Conservation (phyloP, 2,888 invertebrate species). For the Aphidoletes aphidimyza region DNA sequence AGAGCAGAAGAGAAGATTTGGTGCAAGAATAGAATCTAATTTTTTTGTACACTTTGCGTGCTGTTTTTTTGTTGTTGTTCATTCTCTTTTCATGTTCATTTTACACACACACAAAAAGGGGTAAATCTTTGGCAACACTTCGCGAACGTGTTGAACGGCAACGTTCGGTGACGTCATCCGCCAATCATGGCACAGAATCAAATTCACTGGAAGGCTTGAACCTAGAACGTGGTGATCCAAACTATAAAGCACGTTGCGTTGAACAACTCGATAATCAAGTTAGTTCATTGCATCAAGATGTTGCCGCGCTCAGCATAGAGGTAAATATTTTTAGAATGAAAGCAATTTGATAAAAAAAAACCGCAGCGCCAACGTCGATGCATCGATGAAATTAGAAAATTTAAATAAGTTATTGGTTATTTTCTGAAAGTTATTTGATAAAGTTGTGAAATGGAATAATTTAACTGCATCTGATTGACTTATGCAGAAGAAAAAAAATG, state of each 20-base stretch:
- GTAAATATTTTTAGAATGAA: too few relatives aligned
- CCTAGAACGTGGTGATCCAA: conserved; percentile 66
- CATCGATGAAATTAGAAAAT: too few relatives aligned
- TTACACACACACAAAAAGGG: conserved; percentile 59
- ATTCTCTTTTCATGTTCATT: background rate
- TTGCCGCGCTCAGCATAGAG: conserved; percentile 85
- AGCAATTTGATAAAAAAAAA: too few relatives aligned
- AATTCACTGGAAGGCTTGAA: conserved; percentile 74
- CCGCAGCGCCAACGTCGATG: too few relatives aligned
- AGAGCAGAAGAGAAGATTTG: background rate
- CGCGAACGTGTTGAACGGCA: conserved; percentile 77
- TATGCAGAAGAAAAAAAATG: too few relatives aligned
- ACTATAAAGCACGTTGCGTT: conserved; percentile 65
- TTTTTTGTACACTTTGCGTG: background rate
- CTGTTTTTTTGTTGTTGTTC: background rate
- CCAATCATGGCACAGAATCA: conserved; percentile 69
- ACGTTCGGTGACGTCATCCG: conserved; percentile 70
- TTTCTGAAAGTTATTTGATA: too few relatives aligned
- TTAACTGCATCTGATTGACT: too few relatives aligned
- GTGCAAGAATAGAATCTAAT: background rate
- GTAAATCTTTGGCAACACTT: conserved; percentile 67
- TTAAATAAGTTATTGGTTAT: too few relatives aligned
- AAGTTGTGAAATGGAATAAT: too few relatives aligned
- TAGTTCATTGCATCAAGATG: conserved; percentile 84
- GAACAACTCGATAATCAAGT: conserved; percentile 86